Conservation (phyloP, 2,888 invertebrate genomes). For the Lycophotia porphyrea region DNA sequence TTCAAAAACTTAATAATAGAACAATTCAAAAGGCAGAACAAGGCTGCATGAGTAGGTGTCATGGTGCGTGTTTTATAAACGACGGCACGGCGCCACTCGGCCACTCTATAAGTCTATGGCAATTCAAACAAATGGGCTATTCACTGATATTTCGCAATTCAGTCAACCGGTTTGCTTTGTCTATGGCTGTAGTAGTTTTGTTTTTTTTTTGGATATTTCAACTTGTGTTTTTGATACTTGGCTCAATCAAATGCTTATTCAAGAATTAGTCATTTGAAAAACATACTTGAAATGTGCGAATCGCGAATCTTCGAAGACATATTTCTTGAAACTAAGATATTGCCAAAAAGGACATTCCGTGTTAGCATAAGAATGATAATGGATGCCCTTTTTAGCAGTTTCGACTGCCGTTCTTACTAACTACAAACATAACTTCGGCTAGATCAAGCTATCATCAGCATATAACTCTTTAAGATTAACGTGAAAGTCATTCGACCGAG, state of each 20-base stretch:
- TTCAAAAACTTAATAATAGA: constrained; percentile 51
- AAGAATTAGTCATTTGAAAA: neutral
- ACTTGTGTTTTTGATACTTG: neutral
- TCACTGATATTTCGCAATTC: constrained; percentile 64
- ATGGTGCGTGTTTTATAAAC: constrained; percentile 81
- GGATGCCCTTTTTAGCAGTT: neutral
- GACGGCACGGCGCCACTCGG: constrained; percentile 82
- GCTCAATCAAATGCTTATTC: neutral
- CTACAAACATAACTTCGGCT: neutral
- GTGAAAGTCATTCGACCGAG: neutral
- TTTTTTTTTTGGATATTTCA: constrained; percentile 9
- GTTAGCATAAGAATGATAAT: too few species aligned
- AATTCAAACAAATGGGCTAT: constrained; percentile 80
- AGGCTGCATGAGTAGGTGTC: constrained; percentile 63
- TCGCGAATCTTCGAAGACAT: neutral
- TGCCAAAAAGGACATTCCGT: too few species aligned
- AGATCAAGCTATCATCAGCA: neutral
- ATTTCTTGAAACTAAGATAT: neutral
- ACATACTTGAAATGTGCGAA: too few species aligned
- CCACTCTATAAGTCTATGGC: constrained; percentile 68
- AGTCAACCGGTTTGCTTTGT: constrained; percentile 52
- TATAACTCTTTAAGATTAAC: neutral
- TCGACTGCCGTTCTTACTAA: neutral
- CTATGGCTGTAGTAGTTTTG: constrained; percentile 45
- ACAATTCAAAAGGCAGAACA: constrained; percentile 57